phyloP scores from a whole-genome alignment of 2,888 invertebrate species.

The Torymus texanus region DNA sequence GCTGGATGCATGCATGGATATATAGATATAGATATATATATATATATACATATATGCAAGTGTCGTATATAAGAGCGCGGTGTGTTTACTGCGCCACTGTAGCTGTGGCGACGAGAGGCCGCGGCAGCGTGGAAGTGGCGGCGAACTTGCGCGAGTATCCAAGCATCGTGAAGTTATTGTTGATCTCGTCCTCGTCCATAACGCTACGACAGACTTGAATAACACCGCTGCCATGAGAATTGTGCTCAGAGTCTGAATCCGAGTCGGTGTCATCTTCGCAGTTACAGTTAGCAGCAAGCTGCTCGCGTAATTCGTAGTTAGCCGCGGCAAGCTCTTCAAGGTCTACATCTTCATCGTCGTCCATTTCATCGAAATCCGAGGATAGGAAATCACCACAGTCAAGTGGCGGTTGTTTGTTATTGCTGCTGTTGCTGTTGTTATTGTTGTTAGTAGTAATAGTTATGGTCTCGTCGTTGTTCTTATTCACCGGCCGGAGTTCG shows the following conservation, averaged over 20 bases:
- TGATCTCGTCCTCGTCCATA: constrained; percentile 43
- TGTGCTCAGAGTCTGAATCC: neutral
- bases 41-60: neutral
- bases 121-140: neutral
- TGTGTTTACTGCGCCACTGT: neutral
- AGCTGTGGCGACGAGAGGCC: constrained; percentile 1
- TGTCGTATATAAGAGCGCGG: neutral
- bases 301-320: constrained; percentile 35
- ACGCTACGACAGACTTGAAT: constrained; percentile 27
- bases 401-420: constrained; percentile 11
- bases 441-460: constrained; percentile 7
- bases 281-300: constrained; percentile 18
- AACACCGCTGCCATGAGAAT: neutral
- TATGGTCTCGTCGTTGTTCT: constrained; percentile 51
- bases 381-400: constrained; percentile 54
- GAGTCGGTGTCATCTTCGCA: neutral
- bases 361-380: constrained; percentile 45
- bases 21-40: too few relatives aligned
- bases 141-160: constrained; percentile 13
- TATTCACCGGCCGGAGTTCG: constrained; percentile 23
- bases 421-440: neutral
- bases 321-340: constrained; percentile 36
- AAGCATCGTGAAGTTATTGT: constrained; percentile 37
- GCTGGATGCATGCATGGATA: too few relatives aligned
- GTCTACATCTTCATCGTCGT: constrained; percentile 57